These are phyloP conservation scores for Zoanthus solanderi DNA, from an alignment of 92 coral and sea anemone genomes.

Conservation along the genomic window DNA sequence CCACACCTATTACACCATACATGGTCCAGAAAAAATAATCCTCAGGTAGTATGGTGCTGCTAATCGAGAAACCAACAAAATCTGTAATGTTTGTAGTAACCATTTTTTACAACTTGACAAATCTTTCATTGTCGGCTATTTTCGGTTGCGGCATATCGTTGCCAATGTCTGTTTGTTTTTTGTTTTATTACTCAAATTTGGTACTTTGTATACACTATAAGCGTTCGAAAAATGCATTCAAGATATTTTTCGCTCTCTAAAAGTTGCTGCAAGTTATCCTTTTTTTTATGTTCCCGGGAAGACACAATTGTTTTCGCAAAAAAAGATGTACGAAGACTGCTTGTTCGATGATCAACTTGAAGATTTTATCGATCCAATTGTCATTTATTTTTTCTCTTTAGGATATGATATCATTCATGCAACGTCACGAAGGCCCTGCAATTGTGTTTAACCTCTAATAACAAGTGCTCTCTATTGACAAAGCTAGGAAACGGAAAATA, in stretches of 20 bases:
- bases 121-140: background rate
- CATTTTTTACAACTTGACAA: background rate
- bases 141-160: background rate
- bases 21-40: constrained; percentile 65
- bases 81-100: background rate
- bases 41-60: background rate
- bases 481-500: background rate
- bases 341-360: background rate
- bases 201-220: background rate
- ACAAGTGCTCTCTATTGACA: background rate
- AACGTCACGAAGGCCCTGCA: background rate
- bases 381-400: background rate
- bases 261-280: background rate
- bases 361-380: background rate
- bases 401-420: background rate
- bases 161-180: background rate
- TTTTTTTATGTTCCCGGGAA: background rate
- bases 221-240: background rate
- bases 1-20: constrained; percentile 64
- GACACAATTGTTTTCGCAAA: background rate
- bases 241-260: background rate
- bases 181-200: background rate
- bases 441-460: background rate
- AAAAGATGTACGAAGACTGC: background rate
- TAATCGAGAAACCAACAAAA: background rate